Percentiles rank a stretch among this genome's conserved stretches.
Conservation (phyloP, 2,113 vertebrate genomes). For the Tiliqua scincoides region DNA sequence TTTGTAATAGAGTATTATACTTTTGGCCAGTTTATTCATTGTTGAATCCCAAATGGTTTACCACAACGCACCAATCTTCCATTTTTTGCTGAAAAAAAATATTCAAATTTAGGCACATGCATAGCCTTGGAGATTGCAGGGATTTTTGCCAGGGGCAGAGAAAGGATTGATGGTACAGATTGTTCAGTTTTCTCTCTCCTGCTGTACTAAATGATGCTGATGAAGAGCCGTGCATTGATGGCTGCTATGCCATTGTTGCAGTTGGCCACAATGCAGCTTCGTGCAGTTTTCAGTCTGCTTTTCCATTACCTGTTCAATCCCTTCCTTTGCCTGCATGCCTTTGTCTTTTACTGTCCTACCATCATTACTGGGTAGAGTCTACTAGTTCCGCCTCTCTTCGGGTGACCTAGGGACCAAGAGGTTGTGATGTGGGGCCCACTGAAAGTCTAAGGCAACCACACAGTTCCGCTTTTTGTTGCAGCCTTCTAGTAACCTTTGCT, state of each 20-base stretch:
- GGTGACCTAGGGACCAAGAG: background rate
- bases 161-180: background rate
- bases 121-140: background rate
- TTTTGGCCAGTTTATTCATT: background rate
- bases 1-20: background rate
- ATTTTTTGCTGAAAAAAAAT: background rate
- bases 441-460: background rate
- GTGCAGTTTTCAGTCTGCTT: background rate
- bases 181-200: background rate
- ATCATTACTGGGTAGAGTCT: background rate
- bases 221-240: background rate
- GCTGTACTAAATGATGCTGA: background rate
- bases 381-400: background rate
- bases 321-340: background rate
- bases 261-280: background rate
- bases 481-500: background rate
- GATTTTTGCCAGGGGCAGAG: background rate
- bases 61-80: background rate
- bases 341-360: background rate
- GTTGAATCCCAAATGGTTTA: accelerated
- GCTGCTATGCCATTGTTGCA: no score
- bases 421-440: no score
- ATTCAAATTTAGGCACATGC: background rate
- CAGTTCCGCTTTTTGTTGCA: background rate
- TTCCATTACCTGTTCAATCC: background rate